These are phyloP conservation scores for Papilio elwesi DNA, from an alignment of 2,888 invertebrate genomes.

Conservation along the genomic window DNA sequence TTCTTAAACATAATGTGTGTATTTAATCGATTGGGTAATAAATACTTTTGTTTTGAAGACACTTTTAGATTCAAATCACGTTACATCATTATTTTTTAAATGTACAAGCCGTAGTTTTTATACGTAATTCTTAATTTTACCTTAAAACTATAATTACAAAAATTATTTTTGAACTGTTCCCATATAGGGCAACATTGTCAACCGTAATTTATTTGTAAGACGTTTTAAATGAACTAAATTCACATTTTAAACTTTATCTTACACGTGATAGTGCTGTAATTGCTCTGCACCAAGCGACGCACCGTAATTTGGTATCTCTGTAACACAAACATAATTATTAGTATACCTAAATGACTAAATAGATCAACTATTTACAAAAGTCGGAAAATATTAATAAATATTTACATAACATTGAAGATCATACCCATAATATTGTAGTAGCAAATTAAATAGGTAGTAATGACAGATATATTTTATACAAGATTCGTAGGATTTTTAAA, in stretches of 20 bases:
- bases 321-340: conserved; percentile 48
- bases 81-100: conserved; percentile 25
- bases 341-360: neutral
- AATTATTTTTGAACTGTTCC: neutral
- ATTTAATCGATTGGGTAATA: neutral
- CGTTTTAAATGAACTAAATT: conserved; percentile 21
- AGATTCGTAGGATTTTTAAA: too few species aligned
- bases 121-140: neutral
- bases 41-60: neutral
- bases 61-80: too few species aligned
- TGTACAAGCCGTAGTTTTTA: neutral
- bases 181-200: neutral
- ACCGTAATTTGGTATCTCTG: conserved; percentile 71
- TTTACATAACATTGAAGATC: neutral
- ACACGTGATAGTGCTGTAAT: conserved; percentile 69
- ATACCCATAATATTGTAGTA: neutral
- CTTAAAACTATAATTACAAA: conserved; percentile 36
- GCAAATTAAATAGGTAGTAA: too few species aligned
- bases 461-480: too few species aligned
- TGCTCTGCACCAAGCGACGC: conserved; percentile 67
- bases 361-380: conserved; percentile 10
- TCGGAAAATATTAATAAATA: neutral
- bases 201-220: conserved; percentile 10
- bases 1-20: neutral
- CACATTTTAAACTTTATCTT: conserved; percentile 42